phyloP scores from a whole-genome alignment of 1,140 invertebrate genomes.

The Parapsyche elsis region DNA sequence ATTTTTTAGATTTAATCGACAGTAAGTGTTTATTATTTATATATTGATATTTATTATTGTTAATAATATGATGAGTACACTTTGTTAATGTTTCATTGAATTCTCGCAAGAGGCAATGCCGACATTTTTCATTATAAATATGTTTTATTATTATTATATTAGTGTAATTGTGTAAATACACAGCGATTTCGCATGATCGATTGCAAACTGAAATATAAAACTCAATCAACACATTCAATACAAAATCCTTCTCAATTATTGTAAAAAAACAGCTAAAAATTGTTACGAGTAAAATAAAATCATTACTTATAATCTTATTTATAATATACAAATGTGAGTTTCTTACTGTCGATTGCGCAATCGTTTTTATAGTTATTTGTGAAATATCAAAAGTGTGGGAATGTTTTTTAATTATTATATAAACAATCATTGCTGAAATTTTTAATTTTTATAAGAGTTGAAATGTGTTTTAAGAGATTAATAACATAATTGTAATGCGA shows the following conservation, averaged over 20 bases:
- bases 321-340: not conserved
- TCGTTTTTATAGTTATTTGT: conserved; percentile 15
- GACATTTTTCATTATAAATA: not conserved
- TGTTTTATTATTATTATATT: not conserved
- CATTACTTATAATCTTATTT: no score
- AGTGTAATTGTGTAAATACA: not conserved
- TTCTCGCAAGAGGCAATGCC: not conserved
- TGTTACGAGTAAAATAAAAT: no score
- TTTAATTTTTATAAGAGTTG: conserved; percentile 55
- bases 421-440: conserved; percentile 38
- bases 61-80: conserved; percentile 19
- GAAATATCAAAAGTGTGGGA: conserved; percentile 28
- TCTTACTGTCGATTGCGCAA: conserved; percentile 21
- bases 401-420: conserved; percentile 7
- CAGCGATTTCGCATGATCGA: not conserved
- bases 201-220: not conserved
- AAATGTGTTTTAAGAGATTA: conserved; percentile 53
- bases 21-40: conserved; percentile 18
- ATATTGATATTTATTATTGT: conserved; percentile 21
- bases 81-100: conserved; percentile 28
- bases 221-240: conserved; percentile 10
- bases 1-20: not conserved
- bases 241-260: not conserved
- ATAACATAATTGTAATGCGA: conserved; percentile 50
- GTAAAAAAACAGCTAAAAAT: no score